These are phyloP conservation scores for Caenorhabditis becei DNA, from an alignment of 2,888 invertebrate species.

Conservation along the genomic window DNA sequence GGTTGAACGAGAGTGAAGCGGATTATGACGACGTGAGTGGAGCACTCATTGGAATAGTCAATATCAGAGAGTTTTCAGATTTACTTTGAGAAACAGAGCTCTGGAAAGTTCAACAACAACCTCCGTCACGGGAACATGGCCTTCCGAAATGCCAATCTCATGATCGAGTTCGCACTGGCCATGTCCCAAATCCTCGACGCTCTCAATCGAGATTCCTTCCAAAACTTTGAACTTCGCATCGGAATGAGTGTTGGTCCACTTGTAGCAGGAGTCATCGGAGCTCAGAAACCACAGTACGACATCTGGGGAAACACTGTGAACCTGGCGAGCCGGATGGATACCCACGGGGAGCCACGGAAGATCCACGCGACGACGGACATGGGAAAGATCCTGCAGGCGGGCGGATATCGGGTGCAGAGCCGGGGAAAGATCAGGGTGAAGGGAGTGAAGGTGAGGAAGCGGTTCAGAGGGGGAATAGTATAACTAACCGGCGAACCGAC, in stretches of 20 bases:
- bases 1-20: constrained; percentile 84
- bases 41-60: too few relatives aligned
- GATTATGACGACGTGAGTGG: constrained; percentile 73
- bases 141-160: constrained; percentile 87
- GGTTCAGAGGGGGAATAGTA: background rate
- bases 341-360: constrained; percentile 90
- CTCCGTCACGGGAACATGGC: constrained; percentile 59
- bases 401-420: constrained; percentile 92
- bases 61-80: constrained; percentile 44
- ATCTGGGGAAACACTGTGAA: constrained; percentile 99
- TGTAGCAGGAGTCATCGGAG: constrained; percentile 96
- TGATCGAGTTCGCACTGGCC: constrained; percentile 95
- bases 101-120: constrained; percentile 58
- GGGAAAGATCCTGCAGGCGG: constrained; percentile 89
- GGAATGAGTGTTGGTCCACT: constrained; percentile 93
- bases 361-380: constrained; percentile 88
- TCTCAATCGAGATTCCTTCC: constrained; percentile 96
- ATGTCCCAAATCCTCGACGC: constrained; percentile 94
- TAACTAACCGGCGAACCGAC: background rate
- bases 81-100: constrained; percentile 57
- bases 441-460: constrained; percentile 84
- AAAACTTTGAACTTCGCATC: constrained; percentile 94
- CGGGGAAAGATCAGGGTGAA: constrained; percentile 95
- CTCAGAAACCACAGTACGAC: constrained; percentile 97
- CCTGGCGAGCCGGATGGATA: constrained; percentile 97